These are phyloP conservation scores for Atta colombica DNA, from an alignment of 1,140 invertebrate species.

Conservation along the genomic window DNA sequence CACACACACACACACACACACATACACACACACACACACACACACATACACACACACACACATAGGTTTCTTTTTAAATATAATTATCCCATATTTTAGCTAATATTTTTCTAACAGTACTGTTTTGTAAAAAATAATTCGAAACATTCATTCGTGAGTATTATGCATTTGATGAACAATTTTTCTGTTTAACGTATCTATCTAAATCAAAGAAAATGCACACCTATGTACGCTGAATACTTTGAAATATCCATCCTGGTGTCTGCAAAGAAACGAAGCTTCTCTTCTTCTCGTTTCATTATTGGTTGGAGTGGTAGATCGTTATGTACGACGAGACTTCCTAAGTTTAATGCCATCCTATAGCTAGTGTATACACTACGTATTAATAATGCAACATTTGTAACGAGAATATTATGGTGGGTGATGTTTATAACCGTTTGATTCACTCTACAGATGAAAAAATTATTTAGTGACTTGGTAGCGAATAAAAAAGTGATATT, in stretches of 20 bases:
- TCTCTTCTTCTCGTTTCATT: not conserved
- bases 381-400: slow-evolving; percentile 23
- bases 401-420: not conserved
- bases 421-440: too few species aligned
- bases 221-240: not conserved
- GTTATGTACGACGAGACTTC: not conserved
- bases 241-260: not conserved
- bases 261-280: not conserved
- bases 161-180: too few species aligned
- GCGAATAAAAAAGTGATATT: not conserved
- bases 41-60: too few species aligned
- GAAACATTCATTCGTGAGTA: not conserved
- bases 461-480: not conserved
- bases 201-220: not conserved
- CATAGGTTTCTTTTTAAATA: too few species aligned
- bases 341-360: not conserved
- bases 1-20: too few species aligned
- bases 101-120: not conserved
- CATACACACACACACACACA: too few species aligned
- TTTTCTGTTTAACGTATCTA: not conserved
- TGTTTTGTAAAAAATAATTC: not conserved
- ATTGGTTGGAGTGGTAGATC: not conserved
- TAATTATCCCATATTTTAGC: not conserved
- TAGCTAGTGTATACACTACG: not conserved
- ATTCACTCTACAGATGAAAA: not conserved